phyloP scores from a whole-genome alignment of 2,888 invertebrate species.

The Invenusta paracnida region DNA sequence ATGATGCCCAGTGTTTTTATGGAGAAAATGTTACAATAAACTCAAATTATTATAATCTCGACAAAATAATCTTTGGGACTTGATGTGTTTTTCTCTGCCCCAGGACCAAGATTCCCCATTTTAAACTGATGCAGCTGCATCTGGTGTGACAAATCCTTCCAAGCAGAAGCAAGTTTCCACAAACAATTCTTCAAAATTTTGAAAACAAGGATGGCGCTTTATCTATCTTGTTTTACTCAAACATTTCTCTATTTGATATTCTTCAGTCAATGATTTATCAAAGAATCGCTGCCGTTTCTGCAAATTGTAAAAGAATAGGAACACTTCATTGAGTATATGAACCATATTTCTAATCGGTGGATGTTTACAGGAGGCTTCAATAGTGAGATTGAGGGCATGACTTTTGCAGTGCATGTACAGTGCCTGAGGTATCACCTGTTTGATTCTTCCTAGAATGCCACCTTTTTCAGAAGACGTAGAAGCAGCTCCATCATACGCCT shows the following conservation, averaged over 20 bases:
- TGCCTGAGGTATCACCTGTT: neutral
- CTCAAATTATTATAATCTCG: slow-evolving; percentile 1
- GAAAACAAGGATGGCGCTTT: neutral
- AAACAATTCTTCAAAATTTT: slow-evolving; percentile 21
- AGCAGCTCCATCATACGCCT: neutral
- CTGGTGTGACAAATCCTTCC: slow-evolving; percentile 15
- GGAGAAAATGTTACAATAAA: neutral
- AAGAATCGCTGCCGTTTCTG: neutral
- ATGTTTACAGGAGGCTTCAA: slow-evolving; percentile 12
- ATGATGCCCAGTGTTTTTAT: slow-evolving; percentile 15
- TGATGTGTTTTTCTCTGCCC: slow-evolving; percentile 15
- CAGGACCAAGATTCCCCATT: neutral
- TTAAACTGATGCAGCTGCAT: neutral
- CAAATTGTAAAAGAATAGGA: neutral
- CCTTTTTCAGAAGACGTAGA: neutral
- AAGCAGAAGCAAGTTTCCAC: neutral
- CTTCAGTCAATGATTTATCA: neutral
- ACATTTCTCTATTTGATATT: neutral
- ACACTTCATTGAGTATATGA: slow-evolving; percentile 2
- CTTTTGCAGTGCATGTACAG: slow-evolving; percentile 22
- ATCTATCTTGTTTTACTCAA: neutral
- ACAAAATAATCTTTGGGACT: neutral
- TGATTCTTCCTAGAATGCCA: neutral
- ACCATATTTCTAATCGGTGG: slow-evolving; percentile 3
- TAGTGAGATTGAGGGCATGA: slow-evolving; percentile 22